Evolutionary conservation across 64 coral and sea anemone genomes (phyloP).

Genomic region (Orbicella faveolata): DNA sequence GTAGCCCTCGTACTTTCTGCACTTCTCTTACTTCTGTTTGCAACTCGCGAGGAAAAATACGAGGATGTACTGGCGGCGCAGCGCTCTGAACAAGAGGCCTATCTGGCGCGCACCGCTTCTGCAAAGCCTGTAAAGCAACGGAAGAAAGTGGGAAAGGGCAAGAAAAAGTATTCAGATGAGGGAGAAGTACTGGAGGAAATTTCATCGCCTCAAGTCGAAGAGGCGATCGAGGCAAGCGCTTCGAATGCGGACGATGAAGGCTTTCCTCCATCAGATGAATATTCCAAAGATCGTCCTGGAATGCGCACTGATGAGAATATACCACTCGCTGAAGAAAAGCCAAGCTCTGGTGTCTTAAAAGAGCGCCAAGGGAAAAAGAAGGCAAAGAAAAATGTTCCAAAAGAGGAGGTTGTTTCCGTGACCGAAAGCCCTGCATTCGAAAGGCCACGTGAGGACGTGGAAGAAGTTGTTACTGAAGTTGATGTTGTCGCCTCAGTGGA

Average conservation of each 20-base stretch:
- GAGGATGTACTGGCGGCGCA: slow-evolving; percentile 61
- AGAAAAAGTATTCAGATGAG: slow-evolving; percentile 70
- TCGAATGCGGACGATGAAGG: not conserved
- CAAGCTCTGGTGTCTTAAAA: slow-evolving; percentile 33
- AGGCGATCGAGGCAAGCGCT: not conserved
- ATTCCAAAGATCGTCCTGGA: not conserved
- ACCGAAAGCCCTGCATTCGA: slow-evolving; percentile 31
- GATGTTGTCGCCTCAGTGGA: slow-evolving; percentile 9
- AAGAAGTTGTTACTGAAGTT: slow-evolving; percentile 10
- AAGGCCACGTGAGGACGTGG: slow-evolving; percentile 37
- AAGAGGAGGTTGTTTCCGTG: slow-evolving; percentile 5
- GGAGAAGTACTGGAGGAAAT: slow-evolving; percentile 25
- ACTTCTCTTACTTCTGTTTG: slow-evolving; percentile 46
- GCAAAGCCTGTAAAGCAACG: slow-evolving; percentile 30
- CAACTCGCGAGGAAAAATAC: slow-evolving; percentile 56
- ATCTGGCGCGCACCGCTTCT: slow-evolving; percentile 27
- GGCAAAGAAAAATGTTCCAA: slow-evolving; percentile 28
- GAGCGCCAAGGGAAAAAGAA: slow-evolving; percentile 47
- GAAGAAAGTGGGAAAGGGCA: slow-evolving; percentile 19
- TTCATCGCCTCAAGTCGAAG: slow-evolving; percentile 8
- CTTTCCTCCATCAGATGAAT: not conserved
- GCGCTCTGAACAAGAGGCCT: slow-evolving; percentile 42
- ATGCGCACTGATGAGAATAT: slow-evolving; percentile 10
- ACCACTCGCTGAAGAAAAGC: slow-evolving; percentile 1
- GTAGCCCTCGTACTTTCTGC: slow-evolving; percentile 40